Conservation (phyloP, 2,888 invertebrate genomes). For the Ceramica pisi region DNA sequence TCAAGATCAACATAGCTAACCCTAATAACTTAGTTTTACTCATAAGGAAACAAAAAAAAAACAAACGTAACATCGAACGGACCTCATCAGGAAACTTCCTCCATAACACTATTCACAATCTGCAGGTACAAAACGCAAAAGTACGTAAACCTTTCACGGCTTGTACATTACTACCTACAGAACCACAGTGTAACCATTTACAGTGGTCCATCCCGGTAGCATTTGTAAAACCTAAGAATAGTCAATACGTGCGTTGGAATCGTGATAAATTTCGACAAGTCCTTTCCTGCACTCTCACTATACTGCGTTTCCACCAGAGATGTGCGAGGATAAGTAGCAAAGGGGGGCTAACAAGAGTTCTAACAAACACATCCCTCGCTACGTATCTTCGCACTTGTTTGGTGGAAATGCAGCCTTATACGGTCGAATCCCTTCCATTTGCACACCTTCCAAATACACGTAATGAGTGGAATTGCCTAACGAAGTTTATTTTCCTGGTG, state of each 20-base stretch:
- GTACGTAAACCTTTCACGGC: constrained; percentile 52
- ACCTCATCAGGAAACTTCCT: constrained; percentile 56
- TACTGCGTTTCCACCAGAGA: no score
- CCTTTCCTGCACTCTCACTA: neutral
- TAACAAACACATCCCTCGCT: no score
- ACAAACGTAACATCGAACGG: constrained; percentile 51
- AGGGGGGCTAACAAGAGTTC: no score
- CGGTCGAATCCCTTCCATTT: neutral
- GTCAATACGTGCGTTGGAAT: no score
- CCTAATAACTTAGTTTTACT: constrained; percentile 56
- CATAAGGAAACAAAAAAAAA: constrained; percentile 58
- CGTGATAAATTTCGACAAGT: neutral
- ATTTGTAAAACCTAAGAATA: neutral
- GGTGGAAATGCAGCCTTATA: neutral
- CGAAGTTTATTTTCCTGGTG: no score
- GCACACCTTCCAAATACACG: neutral
- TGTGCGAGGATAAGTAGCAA: no score
- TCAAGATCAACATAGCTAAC: constrained; percentile 28
- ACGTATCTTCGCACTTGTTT: no score
- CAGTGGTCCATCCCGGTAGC: neutral
- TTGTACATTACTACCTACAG: constrained; percentile 32
- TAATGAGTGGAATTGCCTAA: no score
- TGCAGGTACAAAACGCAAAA: constrained; percentile 58
- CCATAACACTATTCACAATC: constrained; percentile 59
- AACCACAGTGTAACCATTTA: constrained; percentile 14